Conservation (phyloP, 2,113 vertebrate genomes). For the Lanius collurio region DNA sequence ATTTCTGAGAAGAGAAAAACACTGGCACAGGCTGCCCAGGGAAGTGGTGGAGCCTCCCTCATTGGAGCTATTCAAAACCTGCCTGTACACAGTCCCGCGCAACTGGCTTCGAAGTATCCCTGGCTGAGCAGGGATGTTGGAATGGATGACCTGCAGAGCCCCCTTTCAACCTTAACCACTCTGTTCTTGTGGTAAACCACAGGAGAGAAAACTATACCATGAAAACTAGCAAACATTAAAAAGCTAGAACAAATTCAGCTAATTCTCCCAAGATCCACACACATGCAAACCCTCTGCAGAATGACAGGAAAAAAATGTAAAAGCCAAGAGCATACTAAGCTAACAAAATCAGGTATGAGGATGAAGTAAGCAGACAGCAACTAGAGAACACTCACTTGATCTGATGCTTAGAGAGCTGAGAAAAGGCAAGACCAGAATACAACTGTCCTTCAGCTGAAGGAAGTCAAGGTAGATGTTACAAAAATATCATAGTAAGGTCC, state of each 20-base stretch:
- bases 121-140: not conserved
- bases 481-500: not conserved
- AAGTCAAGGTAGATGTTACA: not conserved
- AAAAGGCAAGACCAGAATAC: not conserved
- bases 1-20: not conserved
- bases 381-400: not conserved
- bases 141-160: not conserved
- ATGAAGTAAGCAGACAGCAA: not conserved
- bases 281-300: not conserved
- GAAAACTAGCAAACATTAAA: not conserved
- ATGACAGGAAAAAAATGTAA: not conserved
- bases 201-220: not conserved
- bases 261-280: not conserved
- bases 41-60: not conserved
- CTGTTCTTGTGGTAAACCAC: not conserved
- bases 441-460: not conserved
- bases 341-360: not conserved
- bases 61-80: not conserved
- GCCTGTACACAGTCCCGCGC: not conserved
- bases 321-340: not conserved
- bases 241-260: not conserved
- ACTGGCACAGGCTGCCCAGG: not conserved
- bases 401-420: not conserved
- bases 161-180: not conserved
- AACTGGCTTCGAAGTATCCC: fast-evolving